Evolutionary conservation across 1,140 invertebrate genomes (phyloP).

Genomic region (Laodelphax striatellus): DNA sequence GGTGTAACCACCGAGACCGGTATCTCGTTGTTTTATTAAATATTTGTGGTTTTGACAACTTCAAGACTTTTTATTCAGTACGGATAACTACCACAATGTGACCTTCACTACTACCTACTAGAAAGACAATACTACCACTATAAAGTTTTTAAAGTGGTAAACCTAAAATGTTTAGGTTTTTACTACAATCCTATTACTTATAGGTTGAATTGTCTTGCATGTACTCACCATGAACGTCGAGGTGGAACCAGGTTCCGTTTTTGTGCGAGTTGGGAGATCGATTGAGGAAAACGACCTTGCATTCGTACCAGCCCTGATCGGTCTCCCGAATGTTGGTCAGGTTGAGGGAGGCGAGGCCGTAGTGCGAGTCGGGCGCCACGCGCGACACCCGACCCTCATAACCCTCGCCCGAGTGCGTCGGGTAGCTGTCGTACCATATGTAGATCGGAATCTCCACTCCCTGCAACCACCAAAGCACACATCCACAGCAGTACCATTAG

Average conservation of each 20-base stretch:
- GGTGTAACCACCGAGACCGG: too few relatives aligned
- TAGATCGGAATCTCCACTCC: constrained; percentile 88
- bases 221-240: constrained; percentile 81
- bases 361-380: constrained; percentile 73
- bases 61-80: too few relatives aligned
- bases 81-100: too few relatives aligned
- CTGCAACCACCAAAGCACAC: constrained; percentile 37
- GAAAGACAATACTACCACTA: too few relatives aligned
- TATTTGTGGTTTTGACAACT: too few relatives aligned
- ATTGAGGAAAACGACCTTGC: constrained; percentile 91
- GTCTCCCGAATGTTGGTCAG: constrained; percentile 82
- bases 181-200: too few relatives aligned
- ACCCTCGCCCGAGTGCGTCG: constrained; percentile 82
- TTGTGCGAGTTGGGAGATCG: constrained; percentile 77
- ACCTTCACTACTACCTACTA: too few relatives aligned
- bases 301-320: constrained; percentile 96
- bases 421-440: constrained; percentile 95
- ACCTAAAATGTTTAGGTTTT: too few relatives aligned
- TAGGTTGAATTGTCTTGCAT: too few relatives aligned
- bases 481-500: neutral
- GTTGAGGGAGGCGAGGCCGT: constrained; percentile 84
- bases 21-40: too few relatives aligned
- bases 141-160: too few relatives aligned
- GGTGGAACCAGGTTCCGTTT: constrained; percentile 92
- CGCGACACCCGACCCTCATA: constrained; percentile 83